phyloP scores from a whole-genome alignment of 1,140 invertebrate species.

The Drosophila sulfurigaster region DNA sequence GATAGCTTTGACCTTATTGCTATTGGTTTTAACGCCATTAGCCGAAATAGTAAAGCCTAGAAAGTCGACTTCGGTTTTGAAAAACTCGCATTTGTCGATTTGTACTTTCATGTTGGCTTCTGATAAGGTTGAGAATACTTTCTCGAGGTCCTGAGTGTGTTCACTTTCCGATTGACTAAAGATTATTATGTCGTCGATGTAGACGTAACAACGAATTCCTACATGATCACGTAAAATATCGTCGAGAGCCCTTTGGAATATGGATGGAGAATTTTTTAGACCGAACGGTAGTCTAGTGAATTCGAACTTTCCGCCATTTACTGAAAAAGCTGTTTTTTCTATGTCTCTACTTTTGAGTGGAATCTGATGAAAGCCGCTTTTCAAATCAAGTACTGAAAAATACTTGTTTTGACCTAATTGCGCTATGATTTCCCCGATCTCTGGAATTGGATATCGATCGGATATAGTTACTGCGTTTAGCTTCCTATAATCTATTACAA shows the following conservation, averaged over 20 bases:
- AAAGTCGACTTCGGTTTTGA: too few relatives aligned
- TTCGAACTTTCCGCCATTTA: constrained; percentile 19
- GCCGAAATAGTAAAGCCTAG: constrained; percentile 41
- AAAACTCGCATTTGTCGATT: too few relatives aligned
- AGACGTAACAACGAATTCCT: neutral
- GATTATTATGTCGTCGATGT: constrained; percentile 3
- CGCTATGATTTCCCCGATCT: constrained; percentile 1
- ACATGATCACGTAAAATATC: too few relatives aligned
- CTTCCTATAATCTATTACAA: constrained; percentile 17
- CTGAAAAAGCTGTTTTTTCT: constrained; percentile 16
- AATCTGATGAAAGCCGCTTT: constrained; percentile 6
- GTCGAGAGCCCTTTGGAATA: too few relatives aligned
- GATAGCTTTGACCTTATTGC: constrained; percentile 13
- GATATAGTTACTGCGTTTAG: constrained; percentile 4
- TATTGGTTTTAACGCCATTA: constrained; percentile 48
- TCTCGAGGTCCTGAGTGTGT: constrained; percentile 2
- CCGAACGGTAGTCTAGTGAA: constrained; percentile 19
- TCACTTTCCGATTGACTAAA: constrained; percentile 3
- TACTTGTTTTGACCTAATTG: constrained; percentile 10
- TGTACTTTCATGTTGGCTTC: too few relatives aligned
- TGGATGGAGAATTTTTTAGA: constrained; percentile 3
- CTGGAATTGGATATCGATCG: constrained; percentile 12
- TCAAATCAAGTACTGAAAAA: constrained; percentile 13
- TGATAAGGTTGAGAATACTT: neutral
- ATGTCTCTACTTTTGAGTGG: constrained; percentile 5